A percentile compares a stretch with the other conserved stretches of the same genome.
phyloP scores from a whole-genome alignment of 2,113 vertebrate genomes.

The Chascanopsetta lugubris region DNA sequence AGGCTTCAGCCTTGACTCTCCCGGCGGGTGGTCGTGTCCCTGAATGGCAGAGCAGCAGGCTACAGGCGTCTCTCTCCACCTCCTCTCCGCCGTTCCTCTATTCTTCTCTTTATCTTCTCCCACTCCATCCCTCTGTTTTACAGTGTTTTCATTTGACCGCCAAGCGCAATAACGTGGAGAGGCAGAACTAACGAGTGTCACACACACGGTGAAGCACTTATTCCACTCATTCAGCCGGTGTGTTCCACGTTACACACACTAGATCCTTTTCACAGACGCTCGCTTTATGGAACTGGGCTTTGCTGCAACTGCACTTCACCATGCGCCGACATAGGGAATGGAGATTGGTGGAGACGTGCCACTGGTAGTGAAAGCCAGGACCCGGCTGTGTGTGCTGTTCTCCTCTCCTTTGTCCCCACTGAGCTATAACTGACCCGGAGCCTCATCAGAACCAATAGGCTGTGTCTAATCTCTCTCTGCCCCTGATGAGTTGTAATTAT shows the following conservation, averaged over 20 bases:
- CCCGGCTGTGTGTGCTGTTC: conserved; percentile 21
- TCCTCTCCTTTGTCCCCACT: conserved; percentile 31
- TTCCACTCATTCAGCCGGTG: conserved; percentile 4
- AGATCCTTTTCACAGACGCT: conserved; percentile 9
- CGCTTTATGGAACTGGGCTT: not conserved
- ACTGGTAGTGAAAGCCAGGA: conserved; percentile 8
- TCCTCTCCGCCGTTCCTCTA: conserved; percentile 8
- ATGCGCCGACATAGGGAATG: not conserved
- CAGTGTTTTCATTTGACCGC: conserved; percentile 32
- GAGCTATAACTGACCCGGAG: conserved; percentile 66
- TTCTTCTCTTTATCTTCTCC: conserved; percentile 26
- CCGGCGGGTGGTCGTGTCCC: conserved; percentile 50
- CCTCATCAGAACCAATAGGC: conserved; percentile 74
- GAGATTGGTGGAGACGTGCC: conserved; percentile 6
- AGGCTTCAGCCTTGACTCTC: conserved; percentile 63
- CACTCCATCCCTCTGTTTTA: conserved; percentile 27
- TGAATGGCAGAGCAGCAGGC: conserved; percentile 54
- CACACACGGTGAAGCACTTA: conserved; percentile 18
- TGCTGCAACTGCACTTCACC: not conserved
- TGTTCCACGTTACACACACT: not conserved
- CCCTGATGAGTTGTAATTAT: conserved; percentile 55
- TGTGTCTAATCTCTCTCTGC: conserved; percentile 70
- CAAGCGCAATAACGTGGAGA: conserved; percentile 36
- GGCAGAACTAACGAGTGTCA: conserved; percentile 26
- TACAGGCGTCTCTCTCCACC: conserved; percentile 23